Evolutionary conservation across 2,113 vertebrate genomes (phyloP), one percentile per base, ranked within the genome.

Genomic region (Paraplagusia blochii): DNA sequence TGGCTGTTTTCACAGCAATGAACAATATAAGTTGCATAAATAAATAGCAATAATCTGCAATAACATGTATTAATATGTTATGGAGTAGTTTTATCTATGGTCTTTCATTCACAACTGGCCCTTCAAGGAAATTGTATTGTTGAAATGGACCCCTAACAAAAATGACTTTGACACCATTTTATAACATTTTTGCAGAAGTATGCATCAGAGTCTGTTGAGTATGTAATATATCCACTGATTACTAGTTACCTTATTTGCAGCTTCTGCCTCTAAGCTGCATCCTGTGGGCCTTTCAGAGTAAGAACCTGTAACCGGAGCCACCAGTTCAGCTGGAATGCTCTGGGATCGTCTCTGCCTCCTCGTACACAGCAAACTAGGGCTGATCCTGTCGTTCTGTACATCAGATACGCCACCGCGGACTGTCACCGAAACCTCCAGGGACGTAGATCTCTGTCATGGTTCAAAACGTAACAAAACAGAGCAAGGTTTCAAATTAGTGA

Each of bases 361-460:
- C 4, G 53, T 29, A 59, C 78, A 82, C 58, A 43, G 72, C 1
- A 52, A 79, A 58, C 59, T 46, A 16, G 81, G 61, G 66, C 67
- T 57, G 59, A 80, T 76, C 65, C 77, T 73, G 69, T 63, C 66
- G 58, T 69, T 77, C 69, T 74, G 79, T n/a, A 58, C 50, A 1
- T 83, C 80, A 53, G 67, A 61, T 12, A 48, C 76, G 53, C 52
- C 61, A 49, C 72, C 55, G 11, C 56, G 71, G 74, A 59, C 66
- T 67, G 74, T 80, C 60, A 71, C 35, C 1, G 80, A 61, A 74
- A 83, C 78, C 82, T 88, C 88, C 55, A 79, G 82, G 64, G 76
- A 85, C 0, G 80, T 72, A 53, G 83, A 83, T 80, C 86, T 88
- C 90, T 91, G 83, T 71, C 63, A 79, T 49, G 58, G 44, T 64